Evolutionary conservation across 2,113 vertebrate genomes (phyloP).

Genomic region (Tonatia bakeri): DNA sequence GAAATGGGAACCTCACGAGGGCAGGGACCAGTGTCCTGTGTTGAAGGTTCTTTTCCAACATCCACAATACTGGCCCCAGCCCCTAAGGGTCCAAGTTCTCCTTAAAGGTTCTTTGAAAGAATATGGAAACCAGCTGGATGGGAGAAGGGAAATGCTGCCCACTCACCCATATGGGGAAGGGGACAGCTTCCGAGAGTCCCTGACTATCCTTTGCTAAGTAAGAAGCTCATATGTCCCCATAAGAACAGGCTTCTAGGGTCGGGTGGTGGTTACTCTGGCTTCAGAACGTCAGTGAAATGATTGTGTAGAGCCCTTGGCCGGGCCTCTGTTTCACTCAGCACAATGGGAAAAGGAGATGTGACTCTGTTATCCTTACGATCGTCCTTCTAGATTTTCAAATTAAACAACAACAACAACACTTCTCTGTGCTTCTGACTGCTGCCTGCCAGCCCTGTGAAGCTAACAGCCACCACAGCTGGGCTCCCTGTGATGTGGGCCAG

Average conservation of each 20-base stretch:
- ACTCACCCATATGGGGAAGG: not conserved
- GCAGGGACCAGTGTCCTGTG: not conserved
- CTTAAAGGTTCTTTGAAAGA: not conserved
- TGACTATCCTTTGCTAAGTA: not conserved
- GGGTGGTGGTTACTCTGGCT: not conserved
- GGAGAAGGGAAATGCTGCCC: not conserved
- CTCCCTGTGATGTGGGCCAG: slow-evolving; percentile 53
- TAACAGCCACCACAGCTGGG: not conserved
- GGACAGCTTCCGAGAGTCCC: not conserved
- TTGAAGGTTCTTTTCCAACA: not conserved
- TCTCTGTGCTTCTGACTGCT: not conserved
- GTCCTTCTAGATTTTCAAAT: not conserved
- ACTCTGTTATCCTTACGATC: not conserved
- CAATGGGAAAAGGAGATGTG: not conserved
- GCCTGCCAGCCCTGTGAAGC: not conserved
- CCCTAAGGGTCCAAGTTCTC: not conserved
- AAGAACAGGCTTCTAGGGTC: not conserved
- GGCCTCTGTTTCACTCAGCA: not conserved
- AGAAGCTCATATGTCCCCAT: not conserved
- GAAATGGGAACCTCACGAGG: not conserved
- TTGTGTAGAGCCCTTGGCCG: no score
- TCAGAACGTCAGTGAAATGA: not conserved
- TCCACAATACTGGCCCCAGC: not conserved
- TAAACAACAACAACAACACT: not conserved
- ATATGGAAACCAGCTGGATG: not conserved